Base-by-base conservation (phyloP, 2,888 invertebrate genomes). In the Phengaris alcon region DNA sequence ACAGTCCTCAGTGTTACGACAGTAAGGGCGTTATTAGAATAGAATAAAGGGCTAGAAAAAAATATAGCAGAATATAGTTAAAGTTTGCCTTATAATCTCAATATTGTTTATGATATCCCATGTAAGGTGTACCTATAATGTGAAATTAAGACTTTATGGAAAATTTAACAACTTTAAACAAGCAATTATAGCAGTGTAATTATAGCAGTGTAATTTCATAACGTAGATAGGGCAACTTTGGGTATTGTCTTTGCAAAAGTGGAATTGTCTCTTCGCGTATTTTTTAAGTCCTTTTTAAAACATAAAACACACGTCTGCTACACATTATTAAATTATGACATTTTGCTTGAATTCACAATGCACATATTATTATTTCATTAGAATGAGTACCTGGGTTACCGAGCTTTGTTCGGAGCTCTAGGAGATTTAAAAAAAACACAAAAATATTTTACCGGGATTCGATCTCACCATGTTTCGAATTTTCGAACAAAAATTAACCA, bases 281-380 rank as follows among this genome's bases (percentile, higher is more conserved):
- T 69, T 48, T 69, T 64, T 64, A 35, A 35, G 35, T 44, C 35
- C 64, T 7, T 64, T 35, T 35, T 35, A 64, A 13, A 35, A 35
- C 22, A 64, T 35, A 35, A 35, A 22, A 64, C 6, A 64, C 35
- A 12, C 64, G 15, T 64, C 64, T 64, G 35, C 64, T 64, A 59
- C 10, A 44, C 64, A 44, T 64, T 6, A 69, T 69, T 69, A 69
- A 48, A 69, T 13, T 48, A 69, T 48, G 48, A 69, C 69, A 69
- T 64, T 52, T 64, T 44, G 64, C 35, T 64, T 35, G 12, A 64
- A 10, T 44, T 64, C 12, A 44, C 6, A 64, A 64, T 64, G 35
- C 64, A 64, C 64, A 13, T 13, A 15, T 64, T 44, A 35, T 64
- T 64, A 35, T 64, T 64, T 64, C 6, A 64, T 64, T 44, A 6